Evolutionary conservation across 2,797 vertebrate genomes (phyloP).

Genomic region (Malurus leucopterus): DNA sequence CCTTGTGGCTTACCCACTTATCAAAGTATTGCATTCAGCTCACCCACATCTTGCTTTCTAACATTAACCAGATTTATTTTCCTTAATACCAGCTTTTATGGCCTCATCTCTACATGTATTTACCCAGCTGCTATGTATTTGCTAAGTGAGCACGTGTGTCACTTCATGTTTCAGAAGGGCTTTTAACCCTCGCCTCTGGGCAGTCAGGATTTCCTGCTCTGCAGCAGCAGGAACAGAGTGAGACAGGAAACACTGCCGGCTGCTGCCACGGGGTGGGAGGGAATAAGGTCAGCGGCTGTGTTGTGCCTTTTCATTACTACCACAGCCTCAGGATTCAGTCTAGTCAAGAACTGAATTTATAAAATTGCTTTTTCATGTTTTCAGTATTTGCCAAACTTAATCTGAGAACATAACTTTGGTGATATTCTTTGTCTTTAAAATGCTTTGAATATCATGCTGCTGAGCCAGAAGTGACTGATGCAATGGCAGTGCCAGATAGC

Average conservation of each 20-base stretch:
- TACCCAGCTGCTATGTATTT: conserved; percentile 73
- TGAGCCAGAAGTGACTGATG: background rate
- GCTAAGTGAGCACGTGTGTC: conserved; percentile 50
- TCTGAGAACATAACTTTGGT: background rate
- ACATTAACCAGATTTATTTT: conserved; percentile 60
- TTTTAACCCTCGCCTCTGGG: conserved; percentile 57
- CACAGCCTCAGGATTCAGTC: background rate
- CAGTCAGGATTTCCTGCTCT: conserved; percentile 64
- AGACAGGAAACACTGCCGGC: conserved; percentile 54
- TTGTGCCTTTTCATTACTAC: conserved; percentile 12
- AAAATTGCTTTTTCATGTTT: background rate
- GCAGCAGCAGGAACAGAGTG: conserved; percentile 39
- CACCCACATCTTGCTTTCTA: conserved; percentile 45
- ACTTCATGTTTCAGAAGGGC: conserved; percentile 60
- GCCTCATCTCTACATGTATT: conserved; percentile 61
- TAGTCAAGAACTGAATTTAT: background rate
- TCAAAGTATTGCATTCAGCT: background rate
- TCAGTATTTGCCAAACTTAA: background rate
- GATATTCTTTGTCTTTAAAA: background rate
- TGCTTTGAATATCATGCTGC: background rate
- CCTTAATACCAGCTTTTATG: conserved; percentile 53
- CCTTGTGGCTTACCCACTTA: background rate
- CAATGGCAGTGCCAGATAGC: background rate
- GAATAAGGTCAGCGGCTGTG: conserved; percentile 29
- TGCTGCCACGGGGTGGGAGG: conserved; percentile 21